phyloP scores from a whole-genome alignment of 1,140 invertebrate species.

The Oryctes rhinoceros region DNA sequence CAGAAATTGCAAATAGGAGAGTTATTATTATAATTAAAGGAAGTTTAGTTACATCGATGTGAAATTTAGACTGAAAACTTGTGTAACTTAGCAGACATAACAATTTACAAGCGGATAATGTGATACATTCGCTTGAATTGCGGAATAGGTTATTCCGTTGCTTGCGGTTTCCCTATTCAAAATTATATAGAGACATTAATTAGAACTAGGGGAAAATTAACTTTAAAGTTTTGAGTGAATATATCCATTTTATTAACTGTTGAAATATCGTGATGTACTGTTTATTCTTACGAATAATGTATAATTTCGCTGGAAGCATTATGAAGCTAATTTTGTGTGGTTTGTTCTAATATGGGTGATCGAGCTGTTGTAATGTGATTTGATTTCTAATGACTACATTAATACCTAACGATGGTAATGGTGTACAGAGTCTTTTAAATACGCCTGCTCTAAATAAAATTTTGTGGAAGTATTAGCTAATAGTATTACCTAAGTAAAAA shows the following conservation, averaged over 20 bases:
- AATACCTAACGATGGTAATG: no score
- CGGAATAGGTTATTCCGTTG: neutral
- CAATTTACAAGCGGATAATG: neutral
- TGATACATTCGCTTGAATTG: neutral
- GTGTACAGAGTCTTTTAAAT: no score
- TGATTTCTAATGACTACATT: no score
- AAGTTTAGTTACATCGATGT: neutral
- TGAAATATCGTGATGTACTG: neutral
- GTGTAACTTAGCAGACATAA: neutral
- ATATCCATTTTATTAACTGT: neutral
- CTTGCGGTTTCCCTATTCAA: neutral
- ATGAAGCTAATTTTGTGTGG: neutral
- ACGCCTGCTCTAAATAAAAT: no score
- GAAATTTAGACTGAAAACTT: neutral
- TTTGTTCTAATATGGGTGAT: neutral
- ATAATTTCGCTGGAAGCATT: neutral
- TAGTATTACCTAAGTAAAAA: no score
- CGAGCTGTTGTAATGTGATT: neutral
- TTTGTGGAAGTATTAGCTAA: no score
- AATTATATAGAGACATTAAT: constrained; percentile 20
- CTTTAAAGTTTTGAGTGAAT: neutral
- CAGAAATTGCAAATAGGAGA: neutral
- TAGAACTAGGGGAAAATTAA: neutral
- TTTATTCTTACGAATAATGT: neutral
- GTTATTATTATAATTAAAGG: neutral